These are phyloP conservation scores for Tauraco hartlaubi DNA, from an alignment of 2,797 vertebrate species.

Conservation along the genomic window DNA sequence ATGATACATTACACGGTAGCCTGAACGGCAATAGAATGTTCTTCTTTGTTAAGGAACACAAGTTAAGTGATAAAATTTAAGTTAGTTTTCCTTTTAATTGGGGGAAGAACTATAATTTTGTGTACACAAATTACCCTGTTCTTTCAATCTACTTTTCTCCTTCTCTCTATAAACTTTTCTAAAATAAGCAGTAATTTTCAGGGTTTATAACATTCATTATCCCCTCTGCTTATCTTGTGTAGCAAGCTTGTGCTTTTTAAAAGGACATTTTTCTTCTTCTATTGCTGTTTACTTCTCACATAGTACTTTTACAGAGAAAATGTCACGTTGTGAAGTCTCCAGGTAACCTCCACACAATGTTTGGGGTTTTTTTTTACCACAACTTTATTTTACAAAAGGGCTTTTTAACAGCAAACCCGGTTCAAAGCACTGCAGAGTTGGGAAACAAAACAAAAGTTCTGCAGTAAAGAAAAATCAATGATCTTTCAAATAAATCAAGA, in stretches of 20 bases:
- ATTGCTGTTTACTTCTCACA: conserved; percentile 70
- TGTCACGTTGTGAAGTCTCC: conserved; percentile 59
- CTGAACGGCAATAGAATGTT: neutral
- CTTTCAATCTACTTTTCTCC: conserved; percentile 47
- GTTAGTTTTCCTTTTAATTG: neutral
- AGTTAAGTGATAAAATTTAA: neutral
- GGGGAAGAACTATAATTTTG: neutral
- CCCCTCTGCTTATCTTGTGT: conserved; percentile 64
- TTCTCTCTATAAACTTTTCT: conserved; percentile 55
- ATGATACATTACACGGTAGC: neutral
- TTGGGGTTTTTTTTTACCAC: neutral
- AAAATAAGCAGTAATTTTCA: conserved; percentile 68
- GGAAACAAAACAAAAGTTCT: conserved; percentile 70
- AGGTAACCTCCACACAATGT: conserved; percentile 50
- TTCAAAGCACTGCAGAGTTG: conserved; percentile 62
- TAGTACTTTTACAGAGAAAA: conserved; percentile 72
- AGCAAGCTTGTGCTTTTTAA: conserved; percentile 49
- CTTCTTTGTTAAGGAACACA: neutral
- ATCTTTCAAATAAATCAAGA: conserved; percentile 74
- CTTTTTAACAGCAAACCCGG: conserved; percentile 52
- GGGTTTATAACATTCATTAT: conserved; percentile 72
- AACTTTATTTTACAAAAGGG: conserved; percentile 62
- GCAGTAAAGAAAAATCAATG: conserved; percentile 67
- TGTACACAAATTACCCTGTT: conserved; percentile 10
- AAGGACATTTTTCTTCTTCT: conserved; percentile 65